Evolutionary conservation across 2,888 invertebrate genomes (phyloP).

Genomic region (Protonemura montana): DNA sequence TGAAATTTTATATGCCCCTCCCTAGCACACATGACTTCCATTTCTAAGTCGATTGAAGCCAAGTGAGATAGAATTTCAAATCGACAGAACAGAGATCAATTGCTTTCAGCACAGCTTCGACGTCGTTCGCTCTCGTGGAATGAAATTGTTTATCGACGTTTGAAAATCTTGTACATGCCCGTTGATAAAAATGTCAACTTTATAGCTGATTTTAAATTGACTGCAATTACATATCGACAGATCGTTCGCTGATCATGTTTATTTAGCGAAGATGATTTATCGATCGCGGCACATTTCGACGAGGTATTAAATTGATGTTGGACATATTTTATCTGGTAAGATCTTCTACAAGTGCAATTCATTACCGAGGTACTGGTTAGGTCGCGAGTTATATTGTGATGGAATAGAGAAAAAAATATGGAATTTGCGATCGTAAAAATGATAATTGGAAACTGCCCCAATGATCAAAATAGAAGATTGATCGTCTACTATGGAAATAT

Average conservation of each 20-base stretch:
- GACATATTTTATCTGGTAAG: neutral
- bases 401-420: no score
- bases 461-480: neutral
- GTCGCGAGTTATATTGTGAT: neutral
- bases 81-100: no score
- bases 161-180: neutral
- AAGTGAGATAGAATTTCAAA: no score
- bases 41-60: no score
- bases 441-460: no score
- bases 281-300: neutral
- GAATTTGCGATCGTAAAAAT: no score
- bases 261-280: neutral
- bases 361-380: neutral
- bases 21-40: no score
- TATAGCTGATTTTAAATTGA: neutral
- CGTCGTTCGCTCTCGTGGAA: no score
- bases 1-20: no score
- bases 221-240: neutral
- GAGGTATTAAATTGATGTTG: neutral
- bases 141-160: no score
- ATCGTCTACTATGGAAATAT: neutral
- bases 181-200: neutral
- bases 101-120: no score
- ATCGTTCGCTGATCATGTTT: neutral
- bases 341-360: neutral